Evolutionary conservation across 2,113 vertebrate genomes (phyloP).

Genomic region (Colius striatus): DNA sequence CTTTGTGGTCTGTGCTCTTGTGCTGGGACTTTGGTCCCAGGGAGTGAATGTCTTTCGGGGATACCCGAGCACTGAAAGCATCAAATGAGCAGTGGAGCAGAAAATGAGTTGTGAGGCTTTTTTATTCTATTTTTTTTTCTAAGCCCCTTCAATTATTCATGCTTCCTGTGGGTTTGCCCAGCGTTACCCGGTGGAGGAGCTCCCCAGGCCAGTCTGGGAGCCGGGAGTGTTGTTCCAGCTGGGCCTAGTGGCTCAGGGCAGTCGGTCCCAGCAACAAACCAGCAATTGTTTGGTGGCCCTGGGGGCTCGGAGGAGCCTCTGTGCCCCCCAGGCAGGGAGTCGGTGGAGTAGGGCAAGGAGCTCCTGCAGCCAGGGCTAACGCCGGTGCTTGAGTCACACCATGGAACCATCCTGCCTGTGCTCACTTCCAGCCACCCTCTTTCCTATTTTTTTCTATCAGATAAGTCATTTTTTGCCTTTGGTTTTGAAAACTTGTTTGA

Average conservation of each 20-base stretch:
- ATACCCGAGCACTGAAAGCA: not conserved
- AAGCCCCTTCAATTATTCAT: not conserved
- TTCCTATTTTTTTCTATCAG: not conserved
- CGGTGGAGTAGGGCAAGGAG: not conserved
- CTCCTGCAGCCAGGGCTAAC: not conserved
- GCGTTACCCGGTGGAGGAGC: not conserved
- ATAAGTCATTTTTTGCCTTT: not conserved
- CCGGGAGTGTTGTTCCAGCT: conserved; percentile 34
- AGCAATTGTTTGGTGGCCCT: not conserved
- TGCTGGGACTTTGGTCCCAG: not conserved
- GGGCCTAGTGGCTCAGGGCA: not conserved
- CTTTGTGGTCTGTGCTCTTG: not conserved
- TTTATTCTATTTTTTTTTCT: not conserved
- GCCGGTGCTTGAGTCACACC: not conserved
- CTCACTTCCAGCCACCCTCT: not conserved
- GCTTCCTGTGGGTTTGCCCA: not conserved
- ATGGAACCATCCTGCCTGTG: accelerated
- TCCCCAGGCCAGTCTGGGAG: conserved; percentile 36
- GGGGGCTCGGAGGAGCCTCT: not conserved
- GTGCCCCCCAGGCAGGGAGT: not conserved
- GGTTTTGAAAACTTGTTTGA: not conserved
- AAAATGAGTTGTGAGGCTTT: not conserved
- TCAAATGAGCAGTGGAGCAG: accelerated
- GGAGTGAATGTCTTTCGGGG: not conserved
- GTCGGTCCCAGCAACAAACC: conserved; percentile 4